Base-by-base conservation (phyloP, 2,797 vertebrate species). In the Ceryle rudis region DNA sequence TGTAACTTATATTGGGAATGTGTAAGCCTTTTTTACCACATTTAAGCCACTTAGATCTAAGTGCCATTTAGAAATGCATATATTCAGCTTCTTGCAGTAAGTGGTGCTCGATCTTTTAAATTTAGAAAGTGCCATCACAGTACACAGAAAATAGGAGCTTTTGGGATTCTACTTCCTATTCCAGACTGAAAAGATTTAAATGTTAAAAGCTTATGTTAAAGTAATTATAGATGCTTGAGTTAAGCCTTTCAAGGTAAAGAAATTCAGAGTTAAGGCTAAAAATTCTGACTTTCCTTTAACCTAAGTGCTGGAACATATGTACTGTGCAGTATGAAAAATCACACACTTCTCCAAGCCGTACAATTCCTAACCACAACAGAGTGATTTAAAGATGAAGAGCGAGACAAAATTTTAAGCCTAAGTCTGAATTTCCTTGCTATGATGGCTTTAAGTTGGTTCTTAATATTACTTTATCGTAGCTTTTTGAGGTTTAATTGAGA, bases 401-500 rank as follows among this genome's bases (percentile, higher is more conserved):
- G 86, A 90, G 84, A 82, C 94, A 94, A 94, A 94, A 95, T 93
- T 97, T 97, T 97, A 96, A 96, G 84, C 91, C 73, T 90, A 93
- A 86, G 78, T 95, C 93, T 92, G 83, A 97, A 97, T 94, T 96
- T 97, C 81, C 96, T 96, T 98, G 95, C 96, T 96, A 73, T 97
- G 80, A 44, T 97, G 95, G 86, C 91, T 97, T 97, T 98, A 96
- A 97, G 93, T 66, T 96, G 55, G 57, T 46, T 77, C 94, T 97
- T 98, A 97, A 98, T 98, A 70, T 94, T 96, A 96, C 90, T 98
- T 98, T 98, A 98, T 97, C 97, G 93, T 86, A 95, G 82, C 93
- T 90, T 97, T 96, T 96, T 47, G 92, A 90, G 92, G 67, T 97
- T 97, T 98, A 97, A 98, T 98, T 98, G 94, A 97, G 90, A 91